phyloP scores from a whole-genome alignment of 1,140 invertebrate genomes.

The Aphis gossypii region DNA sequence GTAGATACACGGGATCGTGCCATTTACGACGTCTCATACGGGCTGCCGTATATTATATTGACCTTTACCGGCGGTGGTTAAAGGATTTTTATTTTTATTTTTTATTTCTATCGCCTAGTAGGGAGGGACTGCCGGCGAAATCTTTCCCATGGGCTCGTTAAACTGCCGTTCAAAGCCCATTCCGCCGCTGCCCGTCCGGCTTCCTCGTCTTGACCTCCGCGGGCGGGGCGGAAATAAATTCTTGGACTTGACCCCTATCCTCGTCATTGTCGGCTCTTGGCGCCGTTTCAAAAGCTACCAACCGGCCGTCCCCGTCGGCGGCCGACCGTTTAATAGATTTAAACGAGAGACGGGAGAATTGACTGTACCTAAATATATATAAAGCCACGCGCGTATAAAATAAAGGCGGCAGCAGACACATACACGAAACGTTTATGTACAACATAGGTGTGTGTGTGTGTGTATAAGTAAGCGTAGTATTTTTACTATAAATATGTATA shows the following conservation, averaged over 20 bases:
- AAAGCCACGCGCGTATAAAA: not conserved
- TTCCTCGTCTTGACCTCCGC: constrained; percentile 8
- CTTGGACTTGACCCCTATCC: constrained; percentile 28
- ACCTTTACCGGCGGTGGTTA: constrained; percentile 45
- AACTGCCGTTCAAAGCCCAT: constrained; percentile 37
- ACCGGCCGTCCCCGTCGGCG: not conserved
- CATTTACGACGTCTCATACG: constrained; percentile 29
- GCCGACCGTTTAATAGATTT: constrained; percentile 51
- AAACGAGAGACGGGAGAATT: constrained; percentile 33
- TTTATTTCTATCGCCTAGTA: not conserved
- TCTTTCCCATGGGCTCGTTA: constrained; percentile 56
- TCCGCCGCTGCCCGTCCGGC: not conserved
- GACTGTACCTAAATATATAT: not conserved
- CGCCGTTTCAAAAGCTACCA: constrained; percentile 47
- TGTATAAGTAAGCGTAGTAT: not conserved
- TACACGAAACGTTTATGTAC: not conserved
- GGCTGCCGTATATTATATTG: constrained; percentile 38
- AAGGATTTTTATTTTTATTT: constrained; percentile 32
- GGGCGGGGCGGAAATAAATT: constrained; percentile 47
- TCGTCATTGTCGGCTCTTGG: constrained; percentile 32
- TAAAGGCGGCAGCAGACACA: not conserved
- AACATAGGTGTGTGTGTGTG: not conserved
- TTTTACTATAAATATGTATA: not conserved
- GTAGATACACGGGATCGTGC: not conserved
- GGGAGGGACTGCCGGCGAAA: constrained; percentile 4